Percentiles rank a stretch among this genome's conserved stretches.
Evolutionary conservation across 2,888 invertebrate species (phyloP).

Genomic region (Gortyna flavago): DNA sequence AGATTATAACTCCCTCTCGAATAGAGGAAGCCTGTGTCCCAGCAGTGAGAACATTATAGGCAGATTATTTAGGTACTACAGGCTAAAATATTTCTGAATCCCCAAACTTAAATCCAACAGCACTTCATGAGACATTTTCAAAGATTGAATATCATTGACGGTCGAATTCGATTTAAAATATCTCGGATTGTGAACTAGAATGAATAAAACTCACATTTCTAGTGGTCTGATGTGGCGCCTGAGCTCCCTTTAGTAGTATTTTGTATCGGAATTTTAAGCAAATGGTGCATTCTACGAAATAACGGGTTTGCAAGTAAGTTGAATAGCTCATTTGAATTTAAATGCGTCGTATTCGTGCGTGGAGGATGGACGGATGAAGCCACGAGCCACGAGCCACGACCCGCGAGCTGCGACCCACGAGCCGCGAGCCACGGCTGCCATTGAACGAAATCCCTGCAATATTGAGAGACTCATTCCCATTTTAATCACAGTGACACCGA

Average conservation of each 20-base stretch:
- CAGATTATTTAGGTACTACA: not conserved
- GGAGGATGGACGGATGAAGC: conserved; percentile 42
- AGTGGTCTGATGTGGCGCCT: conserved; percentile 66
- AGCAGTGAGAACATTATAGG: no score
- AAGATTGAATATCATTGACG: conserved; percentile 70
- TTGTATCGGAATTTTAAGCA: conserved; percentile 81
- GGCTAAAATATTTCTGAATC: conserved; percentile 19
- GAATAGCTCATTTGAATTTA: conserved; percentile 80
- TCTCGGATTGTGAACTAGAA: conserved; percentile 68
- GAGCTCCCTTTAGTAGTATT: conserved; percentile 71
- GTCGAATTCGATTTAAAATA: conserved; percentile 77
- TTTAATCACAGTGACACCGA: conserved; percentile 53
- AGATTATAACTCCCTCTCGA: not conserved
- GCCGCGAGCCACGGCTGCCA: conserved; percentile 26
- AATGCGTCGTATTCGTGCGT: conserved; percentile 68
- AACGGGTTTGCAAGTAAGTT: conserved; percentile 72
- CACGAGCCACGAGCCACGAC: conserved; percentile 18
- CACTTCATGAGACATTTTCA: conserved; percentile 66
- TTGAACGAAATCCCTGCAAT: conserved; percentile 39
- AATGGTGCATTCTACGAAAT: conserved; percentile 78
- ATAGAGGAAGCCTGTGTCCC: accelerated
- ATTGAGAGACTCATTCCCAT: conserved; percentile 51
- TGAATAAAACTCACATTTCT: conserved; percentile 79
- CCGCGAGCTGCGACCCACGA: no score
- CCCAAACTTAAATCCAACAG: conserved; percentile 28